Percentiles rank a stretch among this genome's conserved stretches.
Conservation (phyloP, 2,797 vertebrate genomes). For the Galagoides demidoff region DNA sequence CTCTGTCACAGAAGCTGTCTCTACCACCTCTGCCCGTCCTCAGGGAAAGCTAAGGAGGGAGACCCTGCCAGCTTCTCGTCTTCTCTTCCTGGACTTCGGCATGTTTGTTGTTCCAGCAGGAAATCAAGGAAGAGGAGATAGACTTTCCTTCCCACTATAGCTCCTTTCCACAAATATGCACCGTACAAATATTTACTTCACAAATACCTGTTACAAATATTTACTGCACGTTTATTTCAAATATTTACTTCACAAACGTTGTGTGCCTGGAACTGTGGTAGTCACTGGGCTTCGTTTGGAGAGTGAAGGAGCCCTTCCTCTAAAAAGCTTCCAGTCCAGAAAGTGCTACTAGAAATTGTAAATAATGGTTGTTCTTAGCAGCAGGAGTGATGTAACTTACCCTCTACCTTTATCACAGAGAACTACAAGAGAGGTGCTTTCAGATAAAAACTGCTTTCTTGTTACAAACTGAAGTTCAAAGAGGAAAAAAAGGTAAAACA, state of each 20-base stretch:
- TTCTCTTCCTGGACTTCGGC: neutral
- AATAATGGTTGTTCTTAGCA: neutral
- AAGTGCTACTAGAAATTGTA: neutral
- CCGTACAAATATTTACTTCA: neutral
- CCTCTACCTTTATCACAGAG: neutral
- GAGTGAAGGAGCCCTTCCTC: neutral
- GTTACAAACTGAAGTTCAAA: conserved; percentile 33
- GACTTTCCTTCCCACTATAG: neutral
- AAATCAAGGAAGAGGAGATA: neutral
- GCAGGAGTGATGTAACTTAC: neutral
- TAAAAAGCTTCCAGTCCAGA: conserved; percentile 9
- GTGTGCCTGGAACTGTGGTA: neutral
- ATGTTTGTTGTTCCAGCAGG: neutral
- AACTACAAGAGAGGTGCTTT: neutral
- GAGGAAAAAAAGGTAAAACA: neutral
- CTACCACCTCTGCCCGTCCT: neutral
- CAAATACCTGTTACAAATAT: neutral
- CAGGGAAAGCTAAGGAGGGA: neutral
- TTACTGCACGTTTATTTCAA: neutral
- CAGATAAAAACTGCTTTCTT: conserved; percentile 15
- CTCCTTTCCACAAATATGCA: neutral
- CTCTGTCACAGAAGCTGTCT: neutral
- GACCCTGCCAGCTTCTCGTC: neutral
- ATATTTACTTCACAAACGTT: neutral
- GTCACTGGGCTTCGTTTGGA: neutral